A percentile compares a stretch with the other conserved stretches of the same genome.
These are phyloP conservation scores for Puntigrus tetrazona DNA, from an alignment of 2,113 vertebrate genomes.

Conservation along the genomic window DNA sequence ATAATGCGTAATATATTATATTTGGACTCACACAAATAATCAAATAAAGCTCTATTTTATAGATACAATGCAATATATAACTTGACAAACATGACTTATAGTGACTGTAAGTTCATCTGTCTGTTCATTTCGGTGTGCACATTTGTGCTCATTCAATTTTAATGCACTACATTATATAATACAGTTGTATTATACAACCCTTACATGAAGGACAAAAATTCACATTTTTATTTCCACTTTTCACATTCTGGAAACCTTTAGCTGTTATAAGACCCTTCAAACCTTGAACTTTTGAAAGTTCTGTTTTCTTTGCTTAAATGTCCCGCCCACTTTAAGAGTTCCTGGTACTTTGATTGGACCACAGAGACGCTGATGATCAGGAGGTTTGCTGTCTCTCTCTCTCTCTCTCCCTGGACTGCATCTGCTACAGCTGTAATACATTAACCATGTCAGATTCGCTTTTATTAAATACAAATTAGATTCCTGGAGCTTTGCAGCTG, in stretches of 20 bases:
- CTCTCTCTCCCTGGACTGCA: constrained; percentile 13
- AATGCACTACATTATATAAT: not conserved
- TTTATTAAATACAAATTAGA: constrained; percentile 53
- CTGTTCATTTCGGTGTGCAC: not conserved
- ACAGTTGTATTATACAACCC: not conserved
- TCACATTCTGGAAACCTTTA: not conserved
- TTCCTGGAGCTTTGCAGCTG: constrained; percentile 47
- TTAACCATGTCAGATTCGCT: constrained; percentile 48
- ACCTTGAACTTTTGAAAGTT: not conserved
- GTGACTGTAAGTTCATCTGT: not conserved
- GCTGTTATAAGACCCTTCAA: not conserved
- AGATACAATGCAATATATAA: not conserved
- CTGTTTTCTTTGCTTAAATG: not conserved
- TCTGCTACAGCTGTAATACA: constrained; percentile 50
- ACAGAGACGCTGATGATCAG: not conserved
- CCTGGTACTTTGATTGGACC: not conserved
- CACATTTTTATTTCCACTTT: not conserved
- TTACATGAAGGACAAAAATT: not conserved
- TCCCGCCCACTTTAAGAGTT: not conserved
- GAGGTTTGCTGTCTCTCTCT: not conserved
- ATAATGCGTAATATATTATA: constrained; percentile 27
- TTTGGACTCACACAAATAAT: constrained; percentile 12
- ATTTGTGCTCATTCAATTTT: not conserved
- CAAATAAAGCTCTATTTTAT: constrained; percentile 25
- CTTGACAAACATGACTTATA: not conserved